A percentile compares a stretch with the other conserved stretches of the same genome.
phyloP scores from a whole-genome alignment of 2,888 invertebrate genomes.

The Portevinia maculata region DNA sequence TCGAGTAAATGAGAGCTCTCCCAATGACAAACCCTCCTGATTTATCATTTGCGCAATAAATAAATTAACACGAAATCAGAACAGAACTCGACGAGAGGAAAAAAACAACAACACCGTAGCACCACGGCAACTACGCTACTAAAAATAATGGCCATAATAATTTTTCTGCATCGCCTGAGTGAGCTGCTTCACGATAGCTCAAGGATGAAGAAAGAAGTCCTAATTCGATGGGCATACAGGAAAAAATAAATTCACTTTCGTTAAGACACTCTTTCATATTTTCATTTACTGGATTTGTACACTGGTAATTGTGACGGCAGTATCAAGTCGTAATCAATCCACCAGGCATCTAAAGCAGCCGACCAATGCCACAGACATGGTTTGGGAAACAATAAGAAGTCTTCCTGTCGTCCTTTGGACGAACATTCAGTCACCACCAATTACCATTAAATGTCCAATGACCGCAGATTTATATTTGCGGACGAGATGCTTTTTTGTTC shows the following conservation, averaged over 20 bases:
- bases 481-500: constrained; percentile 33
- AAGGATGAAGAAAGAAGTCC: constrained; percentile 22
- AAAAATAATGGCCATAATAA: constrained; percentile 47
- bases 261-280: constrained; percentile 62
- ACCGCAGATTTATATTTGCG: constrained; percentile 65
- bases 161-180: constrained; percentile 39
- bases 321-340: constrained; percentile 51
- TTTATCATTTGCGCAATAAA: constrained; percentile 78
- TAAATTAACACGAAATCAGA: constrained; percentile 74
- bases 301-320: neutral
- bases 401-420: constrained; percentile 1
- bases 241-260: constrained; percentile 43
- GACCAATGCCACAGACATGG: neutral
- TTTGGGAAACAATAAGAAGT: neutral
- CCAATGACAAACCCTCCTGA: constrained; percentile 73
- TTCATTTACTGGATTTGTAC: constrained; percentile 24
- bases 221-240: neutral
- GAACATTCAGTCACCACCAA: constrained; percentile 51
- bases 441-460: constrained; percentile 61
- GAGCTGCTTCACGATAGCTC: neutral
- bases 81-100: constrained; percentile 22
- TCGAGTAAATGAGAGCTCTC: neutral
- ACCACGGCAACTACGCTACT: constrained; percentile 16
- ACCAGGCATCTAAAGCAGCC: constrained; percentile 1
- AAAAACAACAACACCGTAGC: constrained; percentile 16